Base-by-base conservation (phyloP, 2,888 invertebrate genomes). In the Ectobius pallidus region DNA sequence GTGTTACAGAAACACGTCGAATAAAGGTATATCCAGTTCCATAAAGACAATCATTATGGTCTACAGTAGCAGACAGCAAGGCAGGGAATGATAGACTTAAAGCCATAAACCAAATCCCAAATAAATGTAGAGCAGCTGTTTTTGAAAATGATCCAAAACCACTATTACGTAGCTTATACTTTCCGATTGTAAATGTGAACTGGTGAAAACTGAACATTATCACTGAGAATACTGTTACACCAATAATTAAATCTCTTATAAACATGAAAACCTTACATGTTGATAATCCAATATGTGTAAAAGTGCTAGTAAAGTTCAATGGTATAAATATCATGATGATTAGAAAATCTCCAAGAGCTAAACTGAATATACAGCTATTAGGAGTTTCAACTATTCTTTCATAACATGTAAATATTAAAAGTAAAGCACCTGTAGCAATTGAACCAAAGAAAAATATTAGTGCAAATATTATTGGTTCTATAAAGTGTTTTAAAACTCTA, bases 241-340 rank as follows among this genome's bases (percentile, higher is more conserved):
- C 55, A 25, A 55, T 25, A 25, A 25, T 55, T 22, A 55, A 14
- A 25, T 55, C 25, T 25, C 27, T 22, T 25, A 22, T 25, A 14
- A 55, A 55, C 25, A 55, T 55, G 27, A 55, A 55, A 16, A 55
- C 25, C 25, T 55, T 55, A 55, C 55, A 55, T 25, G 25, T 4
- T 6, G 25, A 16, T 2, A 55, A 25, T 25, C 55, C 55, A 25
- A 25, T 14, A 25, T 22, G 6, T 14, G 55, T 25, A 22, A 55
- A 25, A 22, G 55, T 25, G 16, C 3, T 25, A 3, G 22, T 25
- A 16, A 14, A 55, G 14, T 22, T 55, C 55, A 55, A 25, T 4
- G 55, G 55, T 7, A 55, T 3, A 14, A 55, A 55, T 25, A 55
- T 25, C 25, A 55, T 55, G 20, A 55, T 9, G 14, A 55, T 55